Evolutionary conservation across 1,140 invertebrate species (phyloP), one percentile per base, ranked within the genome.

Genomic region (Dufourea novaeangliae): DNA sequence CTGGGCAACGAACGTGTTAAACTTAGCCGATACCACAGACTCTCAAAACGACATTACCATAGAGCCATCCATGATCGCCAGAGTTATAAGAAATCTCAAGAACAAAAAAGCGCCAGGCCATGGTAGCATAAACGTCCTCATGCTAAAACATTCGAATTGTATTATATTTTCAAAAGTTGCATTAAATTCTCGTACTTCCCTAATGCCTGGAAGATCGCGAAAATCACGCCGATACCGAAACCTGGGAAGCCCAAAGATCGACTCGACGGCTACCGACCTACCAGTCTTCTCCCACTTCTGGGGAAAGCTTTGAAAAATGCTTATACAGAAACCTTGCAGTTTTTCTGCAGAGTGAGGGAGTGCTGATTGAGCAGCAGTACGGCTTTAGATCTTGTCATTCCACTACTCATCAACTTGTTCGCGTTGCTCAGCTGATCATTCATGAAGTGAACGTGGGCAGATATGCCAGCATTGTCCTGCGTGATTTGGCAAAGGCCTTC

Each of bases 401-500:
- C 11, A 93, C 91, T 0, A 80, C 83, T 0, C 86, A 91, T 67
- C 91, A 92, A 74, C 34, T 92, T 5, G 57, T 86, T 0, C 72
- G 88, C 62, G 82, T 93, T 22, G 83, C 84, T 0, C 87, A 90
- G 70, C 69, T 88, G 50, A 88, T 93, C 2, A 76, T 68, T 2
- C 44, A 79, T 11, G 83, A 84, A 22, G 90, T 88, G 29, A 90
- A 90, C 67, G 82, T 82, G 77, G 86, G 88, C 4, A 70, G 87
- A 50, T 71, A 83, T 12, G 86, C 87, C 10, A 75, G 76, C 1
- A 77, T 87, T 46, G 37, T 91, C 0, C 74, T 92, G 14, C 82
- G 92, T 20, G 92, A 93, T 54, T 79, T 92, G 3, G 84, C 87
- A 63, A 92, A 92, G 81, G 90, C 91, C 0, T 92, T 92, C 57